Base-by-base conservation (phyloP, 2,888 invertebrate species). In the Xestia ashworthii region DNA sequence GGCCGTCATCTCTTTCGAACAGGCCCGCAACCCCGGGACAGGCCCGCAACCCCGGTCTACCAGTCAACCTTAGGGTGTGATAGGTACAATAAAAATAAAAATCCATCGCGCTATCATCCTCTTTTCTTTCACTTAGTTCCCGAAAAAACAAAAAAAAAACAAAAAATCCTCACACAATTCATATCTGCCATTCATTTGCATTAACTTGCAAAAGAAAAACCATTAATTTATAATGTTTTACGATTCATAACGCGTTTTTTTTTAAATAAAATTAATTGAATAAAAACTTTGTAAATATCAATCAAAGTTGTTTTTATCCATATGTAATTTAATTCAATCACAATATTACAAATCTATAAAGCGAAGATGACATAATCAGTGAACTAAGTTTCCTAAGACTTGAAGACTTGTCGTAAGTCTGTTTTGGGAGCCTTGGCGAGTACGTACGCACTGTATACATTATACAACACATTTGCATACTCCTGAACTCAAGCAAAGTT, bases 301-400 rank as follows among this genome's bases (percentile, higher is more conserved):
- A 77, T 69, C 32, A 65, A 69, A 58, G 22, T 44, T 50, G 64
- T 82, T 69, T 46, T 68, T 48, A 41, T 62, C 19, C 14, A 9
- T 6, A 25, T 58, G 50, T 73, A 77, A 82, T 80, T 82, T 53
- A 65, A 69, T 70, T 78, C 70, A 69, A 77, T 67, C 53, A 50
- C 53, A 78, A 65, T 72, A 77, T 67, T 78, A 58, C 65, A 64
- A 74, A 71, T 71, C 67, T 81, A 65, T 81, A 77, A 73, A 16
- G 5, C 69, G 82, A 71, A 80, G 87, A 91, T 92, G 92, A 92
- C 91, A 91, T 92, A 93, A 92, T 87, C 87, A 76, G 76, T 71
- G 44, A 77, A 58, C 58, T 60, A 16, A 14, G 66, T 76, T 85
- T 62, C 71, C 32, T 64, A 76, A 85, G 65, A 64, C 14, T 67